A percentile compares a stretch with the other conserved stretches of the same genome.
phyloP scores from a whole-genome alignment of 2,113 vertebrate genomes.

The Bettongia penicillata region DNA sequence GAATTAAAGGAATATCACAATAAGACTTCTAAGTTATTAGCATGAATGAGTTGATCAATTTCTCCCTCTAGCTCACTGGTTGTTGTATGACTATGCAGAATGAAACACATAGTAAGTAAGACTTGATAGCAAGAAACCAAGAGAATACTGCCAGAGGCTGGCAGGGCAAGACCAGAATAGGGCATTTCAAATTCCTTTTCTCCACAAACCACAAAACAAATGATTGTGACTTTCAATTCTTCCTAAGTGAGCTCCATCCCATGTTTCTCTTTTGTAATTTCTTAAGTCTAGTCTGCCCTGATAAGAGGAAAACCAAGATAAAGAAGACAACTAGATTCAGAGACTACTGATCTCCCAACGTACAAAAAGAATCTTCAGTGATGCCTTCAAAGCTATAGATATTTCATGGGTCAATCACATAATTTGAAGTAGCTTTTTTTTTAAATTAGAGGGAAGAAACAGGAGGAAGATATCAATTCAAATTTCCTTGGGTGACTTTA shows the following conservation, averaged over 20 bases:
- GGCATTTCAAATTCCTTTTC: too few species aligned
- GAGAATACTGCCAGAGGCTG: too few species aligned
- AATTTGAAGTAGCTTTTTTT: neutral
- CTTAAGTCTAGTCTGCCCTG: neutral
- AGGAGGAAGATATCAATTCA: neutral
- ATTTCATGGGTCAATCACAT: neutral
- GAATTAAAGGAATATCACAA: neutral
- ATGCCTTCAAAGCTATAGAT: too few species aligned
- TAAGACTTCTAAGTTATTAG: neutral
- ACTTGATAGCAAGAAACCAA: too few species aligned
- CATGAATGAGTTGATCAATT: neutral
- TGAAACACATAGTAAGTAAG: too few species aligned
- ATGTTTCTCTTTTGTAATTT: neutral
- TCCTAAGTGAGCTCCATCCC: neutral
- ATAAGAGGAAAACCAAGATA: neutral
- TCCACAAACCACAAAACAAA: too few species aligned
- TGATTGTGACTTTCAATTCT: neutral
- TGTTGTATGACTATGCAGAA: too few species aligned
- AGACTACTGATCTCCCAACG: neutral
- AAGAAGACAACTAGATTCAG: neutral
- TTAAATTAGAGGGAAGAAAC: neutral
- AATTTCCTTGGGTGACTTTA: neutral
- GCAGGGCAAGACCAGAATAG: too few species aligned
- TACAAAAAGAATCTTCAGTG: neutral
- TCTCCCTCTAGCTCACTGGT: too few species aligned